A percentile compares a stretch with the other conserved stretches of the same genome.
Evolutionary conservation across 2,113 vertebrate genomes (phyloP).

Genomic region (Acanthisitta chloris): DNA sequence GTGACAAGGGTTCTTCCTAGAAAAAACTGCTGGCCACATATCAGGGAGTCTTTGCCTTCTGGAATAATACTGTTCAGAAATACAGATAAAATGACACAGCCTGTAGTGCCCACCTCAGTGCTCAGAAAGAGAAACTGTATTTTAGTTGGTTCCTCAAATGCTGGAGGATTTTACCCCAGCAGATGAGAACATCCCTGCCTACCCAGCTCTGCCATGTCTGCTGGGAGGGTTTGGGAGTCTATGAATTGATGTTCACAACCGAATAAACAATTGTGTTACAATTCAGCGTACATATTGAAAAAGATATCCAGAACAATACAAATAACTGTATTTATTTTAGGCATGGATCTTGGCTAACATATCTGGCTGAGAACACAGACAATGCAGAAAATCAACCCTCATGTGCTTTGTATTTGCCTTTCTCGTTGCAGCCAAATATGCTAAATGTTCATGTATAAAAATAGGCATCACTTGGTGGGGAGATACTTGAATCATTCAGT

Average conservation of each 20-base stretch:
- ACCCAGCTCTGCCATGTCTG: neutral
- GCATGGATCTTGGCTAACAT: neutral
- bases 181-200: neutral
- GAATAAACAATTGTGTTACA: neutral
- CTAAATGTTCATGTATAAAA: neutral
- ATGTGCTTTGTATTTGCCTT: neutral
- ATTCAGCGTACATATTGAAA: neutral
- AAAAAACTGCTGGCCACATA: neutral
- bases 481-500: neutral
- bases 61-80: neutral
- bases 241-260: neutral
- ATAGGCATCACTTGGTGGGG: neutral
- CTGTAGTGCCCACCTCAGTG: neutral
- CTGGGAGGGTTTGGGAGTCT: neutral
- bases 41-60: neutral
- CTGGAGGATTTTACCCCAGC: neutral
- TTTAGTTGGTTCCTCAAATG: neutral
- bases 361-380: neutral
- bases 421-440: neutral
- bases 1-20: neutral
- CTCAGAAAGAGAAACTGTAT: neutral
- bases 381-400: neutral
- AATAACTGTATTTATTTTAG: slow-evolving; percentile 13
- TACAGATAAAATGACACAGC: neutral
- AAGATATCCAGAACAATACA: neutral